These are phyloP conservation scores for Cochlearius cochlearius DNA, from an alignment of 2,113 vertebrate genomes.

Conservation along the genomic window DNA sequence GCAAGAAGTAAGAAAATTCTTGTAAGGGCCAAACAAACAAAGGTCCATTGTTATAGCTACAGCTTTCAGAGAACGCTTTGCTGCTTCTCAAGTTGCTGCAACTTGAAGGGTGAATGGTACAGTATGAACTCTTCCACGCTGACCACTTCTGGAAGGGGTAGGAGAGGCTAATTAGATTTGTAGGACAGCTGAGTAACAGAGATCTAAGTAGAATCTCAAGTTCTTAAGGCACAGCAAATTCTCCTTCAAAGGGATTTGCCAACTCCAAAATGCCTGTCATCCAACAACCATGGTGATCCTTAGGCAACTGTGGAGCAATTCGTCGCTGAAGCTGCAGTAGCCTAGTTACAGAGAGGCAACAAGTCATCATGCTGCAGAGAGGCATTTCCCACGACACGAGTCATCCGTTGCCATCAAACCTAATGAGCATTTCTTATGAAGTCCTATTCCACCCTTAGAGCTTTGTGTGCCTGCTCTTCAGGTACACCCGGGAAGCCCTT, in stretches of 20 bases:
- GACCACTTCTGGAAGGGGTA: neutral
- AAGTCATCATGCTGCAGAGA: neutral
- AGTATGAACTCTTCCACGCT: neutral
- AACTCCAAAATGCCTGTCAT: neutral
- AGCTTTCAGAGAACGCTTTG: neutral
- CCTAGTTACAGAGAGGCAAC: neutral
- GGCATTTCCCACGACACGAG: neutral
- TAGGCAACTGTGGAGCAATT: neutral
- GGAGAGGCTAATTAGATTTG: neutral
- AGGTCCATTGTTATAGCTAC: neutral
- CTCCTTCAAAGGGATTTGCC: neutral
- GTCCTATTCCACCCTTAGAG: neutral
- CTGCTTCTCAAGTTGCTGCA: neutral
- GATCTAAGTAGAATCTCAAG: neutral
- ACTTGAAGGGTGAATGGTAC: neutral
- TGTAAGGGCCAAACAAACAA: neutral
- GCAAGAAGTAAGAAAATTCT: constrained; percentile 38
- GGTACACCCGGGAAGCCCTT: neutral
- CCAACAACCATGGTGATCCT: neutral
- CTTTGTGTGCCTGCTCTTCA: neutral
- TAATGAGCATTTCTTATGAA: neutral
- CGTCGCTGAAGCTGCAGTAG: neutral
- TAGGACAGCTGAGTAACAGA: neutral
- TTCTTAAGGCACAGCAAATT: neutral
- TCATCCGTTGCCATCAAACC: neutral